A percentile compares a stretch with the other conserved stretches of the same genome.
These are phyloP conservation scores for Brenthis daphne DNA, from an alignment of 2,888 invertebrate genomes.

Conservation along the genomic window DNA sequence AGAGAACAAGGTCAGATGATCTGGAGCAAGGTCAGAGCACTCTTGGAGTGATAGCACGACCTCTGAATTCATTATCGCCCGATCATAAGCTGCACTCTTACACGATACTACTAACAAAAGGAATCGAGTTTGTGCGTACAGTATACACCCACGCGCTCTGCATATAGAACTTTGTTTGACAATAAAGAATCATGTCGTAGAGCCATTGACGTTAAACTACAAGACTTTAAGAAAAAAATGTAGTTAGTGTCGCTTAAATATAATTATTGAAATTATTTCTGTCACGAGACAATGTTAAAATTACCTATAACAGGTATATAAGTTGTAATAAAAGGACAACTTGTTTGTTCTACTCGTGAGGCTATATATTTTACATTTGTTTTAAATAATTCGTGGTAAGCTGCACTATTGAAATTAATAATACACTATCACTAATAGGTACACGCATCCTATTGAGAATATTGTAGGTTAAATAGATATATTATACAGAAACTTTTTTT, in stretches of 20 bases:
- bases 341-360: no score
- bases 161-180: slow-evolving; percentile 25
- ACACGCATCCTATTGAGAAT: not conserved
- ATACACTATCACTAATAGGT: no score
- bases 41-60: slow-evolving; percentile 76
- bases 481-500: no score
- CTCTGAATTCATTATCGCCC: slow-evolving; percentile 68
- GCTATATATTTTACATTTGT: not conserved
- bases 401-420: no score
- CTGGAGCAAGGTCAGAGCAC: slow-evolving; percentile 75
- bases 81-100: slow-evolving; percentile 46
- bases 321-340: no score
- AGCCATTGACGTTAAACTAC: no score
- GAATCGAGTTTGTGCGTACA: slow-evolving; percentile 19
- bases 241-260: no score
- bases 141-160: slow-evolving; percentile 21
- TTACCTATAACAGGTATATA: no score
- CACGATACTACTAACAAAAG: slow-evolving; percentile 16
- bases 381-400: not conserved
- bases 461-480: no score
- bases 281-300: no score
- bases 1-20: slow-evolving; percentile 71
- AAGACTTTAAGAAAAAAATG: no score
- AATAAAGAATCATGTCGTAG: not conserved
- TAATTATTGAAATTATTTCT: no score